Evolutionary conservation across 2,888 invertebrate genomes (phyloP).

Genomic region (Andricus curvator): DNA sequence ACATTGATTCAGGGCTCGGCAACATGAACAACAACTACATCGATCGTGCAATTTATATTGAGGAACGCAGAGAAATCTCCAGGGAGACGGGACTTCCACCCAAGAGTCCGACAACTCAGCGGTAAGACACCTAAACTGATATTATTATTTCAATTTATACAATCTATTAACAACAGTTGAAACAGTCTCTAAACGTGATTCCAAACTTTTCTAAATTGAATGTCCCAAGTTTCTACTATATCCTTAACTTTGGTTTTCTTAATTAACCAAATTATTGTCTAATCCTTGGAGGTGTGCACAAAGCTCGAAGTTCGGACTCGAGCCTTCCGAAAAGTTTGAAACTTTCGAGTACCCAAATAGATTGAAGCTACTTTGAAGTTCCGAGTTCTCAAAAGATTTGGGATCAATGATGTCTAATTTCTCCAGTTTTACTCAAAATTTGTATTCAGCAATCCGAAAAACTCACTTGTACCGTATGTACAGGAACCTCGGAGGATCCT

Average conservation of each 20-base stretch:
- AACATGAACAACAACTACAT: slow-evolving; percentile 68
- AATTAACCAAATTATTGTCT: slow-evolving; percentile 20
- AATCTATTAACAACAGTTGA: too few species aligned
- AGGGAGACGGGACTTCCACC: slow-evolving; percentile 84
- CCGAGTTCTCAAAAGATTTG: too few species aligned
- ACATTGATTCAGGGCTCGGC: slow-evolving; percentile 51
- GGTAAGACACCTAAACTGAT: slow-evolving; percentile 77
- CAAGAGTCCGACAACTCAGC: slow-evolving; percentile 88
- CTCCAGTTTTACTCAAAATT: too few species aligned
- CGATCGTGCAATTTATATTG: slow-evolving; percentile 73
- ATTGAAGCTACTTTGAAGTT: too few species aligned
- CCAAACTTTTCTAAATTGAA: not conserved
- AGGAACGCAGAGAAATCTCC: slow-evolving; percentile 71
- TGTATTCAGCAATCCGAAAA: too few species aligned
- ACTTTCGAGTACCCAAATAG: too few species aligned
- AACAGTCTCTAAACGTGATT: not conserved
- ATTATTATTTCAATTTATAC: too few species aligned
- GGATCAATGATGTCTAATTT: too few species aligned
- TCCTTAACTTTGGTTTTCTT: not conserved
- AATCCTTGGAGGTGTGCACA: not conserved
- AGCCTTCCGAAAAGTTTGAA: too few species aligned
- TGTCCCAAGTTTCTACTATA: not conserved
- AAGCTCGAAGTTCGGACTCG: too few species aligned
- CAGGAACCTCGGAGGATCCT: too few species aligned
- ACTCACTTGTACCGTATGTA: too few species aligned